A percentile compares a stretch with the other conserved stretches of the same genome.
Conservation (phyloP, 2,113 vertebrate genomes). For the Bujurquina vittata region DNA sequence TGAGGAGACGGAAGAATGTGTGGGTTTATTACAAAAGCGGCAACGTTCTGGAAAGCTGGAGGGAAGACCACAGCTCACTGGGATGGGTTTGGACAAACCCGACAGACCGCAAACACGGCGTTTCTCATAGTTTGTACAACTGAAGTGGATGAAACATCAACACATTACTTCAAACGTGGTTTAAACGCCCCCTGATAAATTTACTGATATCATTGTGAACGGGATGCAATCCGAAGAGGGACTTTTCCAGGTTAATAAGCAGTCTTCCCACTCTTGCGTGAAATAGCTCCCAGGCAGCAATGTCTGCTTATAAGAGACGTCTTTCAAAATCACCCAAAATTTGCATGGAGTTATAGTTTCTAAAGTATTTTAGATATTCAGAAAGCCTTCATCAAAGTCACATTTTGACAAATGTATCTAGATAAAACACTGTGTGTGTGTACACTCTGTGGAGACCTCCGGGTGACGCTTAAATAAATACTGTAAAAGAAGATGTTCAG, state of each 20-base stretch:
- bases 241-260: constrained; percentile 49
- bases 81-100: constrained; percentile 46
- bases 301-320: neutral
- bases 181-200: constrained; percentile 48
- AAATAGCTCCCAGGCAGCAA: neutral
- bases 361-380: too few relatives aligned
- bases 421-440: neutral
- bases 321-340: accelerated
- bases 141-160: constrained; percentile 62
- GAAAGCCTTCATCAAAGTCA: neutral
- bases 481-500: neutral
- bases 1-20: constrained; percentile 57
- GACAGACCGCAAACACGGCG: constrained; percentile 27
- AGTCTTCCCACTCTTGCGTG: neutral
- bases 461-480: constrained; percentile 18
- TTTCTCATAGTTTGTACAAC: constrained; percentile 31
- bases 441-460: neutral
- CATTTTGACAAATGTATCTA: neutral
- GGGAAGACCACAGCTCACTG: constrained; percentile 49
- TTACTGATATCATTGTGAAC: constrained; percentile 31
- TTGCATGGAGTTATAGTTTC: too few relatives aligned
- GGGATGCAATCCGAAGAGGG: constrained; percentile 41
- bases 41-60: constrained; percentile 48
- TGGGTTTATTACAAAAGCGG: constrained; percentile 43
- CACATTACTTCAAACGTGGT: constrained; percentile 59